A percentile compares a stretch with the other conserved stretches of the same genome.
Conservation (phyloP, 2,797 vertebrate genomes). For the Lagorchestes hirsutus region DNA sequence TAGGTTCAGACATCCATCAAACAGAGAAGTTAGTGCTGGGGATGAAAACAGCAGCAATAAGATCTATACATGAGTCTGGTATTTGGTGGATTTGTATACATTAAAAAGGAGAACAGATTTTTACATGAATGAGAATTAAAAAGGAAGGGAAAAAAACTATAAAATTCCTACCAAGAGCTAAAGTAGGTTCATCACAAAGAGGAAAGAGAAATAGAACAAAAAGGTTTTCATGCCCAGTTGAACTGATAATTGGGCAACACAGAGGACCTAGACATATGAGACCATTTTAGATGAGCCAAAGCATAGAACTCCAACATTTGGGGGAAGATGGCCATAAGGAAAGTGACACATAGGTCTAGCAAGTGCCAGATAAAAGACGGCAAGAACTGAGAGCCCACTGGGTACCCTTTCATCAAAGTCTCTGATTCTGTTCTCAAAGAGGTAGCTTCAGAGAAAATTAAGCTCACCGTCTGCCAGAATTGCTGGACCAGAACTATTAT, state of each 20-base stretch:
- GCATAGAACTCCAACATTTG: background rate
- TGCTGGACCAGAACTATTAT: background rate
- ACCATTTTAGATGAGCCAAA: conserved; percentile 16
- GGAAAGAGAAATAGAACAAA: conserved; percentile 54
- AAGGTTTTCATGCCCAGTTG: conserved; percentile 35
- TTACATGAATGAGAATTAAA: background rate
- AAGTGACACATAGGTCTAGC: conserved; percentile 23
- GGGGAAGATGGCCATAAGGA: conserved; percentile 44
- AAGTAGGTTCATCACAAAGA: conserved; percentile 23
- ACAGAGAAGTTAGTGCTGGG: background rate
- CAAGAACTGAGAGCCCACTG: conserved; percentile 34
- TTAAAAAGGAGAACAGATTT: background rate
- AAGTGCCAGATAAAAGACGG: background rate
- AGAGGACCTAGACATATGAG: conserved; percentile 43
- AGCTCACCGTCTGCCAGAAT: background rate
- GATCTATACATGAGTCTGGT: background rate
- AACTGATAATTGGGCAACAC: conserved; percentile 41
- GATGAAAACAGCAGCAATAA: background rate
- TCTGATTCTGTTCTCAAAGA: background rate
- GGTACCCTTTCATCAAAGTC: background rate
- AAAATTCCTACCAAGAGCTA: background rate
- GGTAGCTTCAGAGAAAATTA: background rate
- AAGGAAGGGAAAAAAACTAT: background rate
- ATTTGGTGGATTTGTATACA: background rate
- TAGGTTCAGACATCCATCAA: background rate